Evolutionary conservation across 2,888 invertebrate species (phyloP), one percentile per base, ranked within the genome.

Genomic region (Cephus pygmeus): DNA sequence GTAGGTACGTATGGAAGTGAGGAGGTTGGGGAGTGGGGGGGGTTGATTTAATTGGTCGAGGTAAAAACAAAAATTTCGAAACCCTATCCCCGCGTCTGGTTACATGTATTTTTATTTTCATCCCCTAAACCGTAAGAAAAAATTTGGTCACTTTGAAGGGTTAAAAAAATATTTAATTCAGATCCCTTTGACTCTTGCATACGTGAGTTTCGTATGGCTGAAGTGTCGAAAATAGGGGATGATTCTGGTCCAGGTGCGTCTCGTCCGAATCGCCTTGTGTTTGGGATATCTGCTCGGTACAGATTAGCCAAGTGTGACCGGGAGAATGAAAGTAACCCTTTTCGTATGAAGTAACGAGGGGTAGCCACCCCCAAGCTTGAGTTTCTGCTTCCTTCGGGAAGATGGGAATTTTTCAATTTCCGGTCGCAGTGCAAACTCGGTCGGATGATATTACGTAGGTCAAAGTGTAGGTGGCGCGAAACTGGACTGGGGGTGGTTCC

Each of bases 341-440:
- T 56, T 23, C 23, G 23, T 23, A 23, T 23, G 9, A 9, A 23
- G 56, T 56, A 23, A 56, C 9, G 6, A 9, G 56, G 23, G 56
- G 6, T 15, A 15, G 40, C 40, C 15, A 40, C 40, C 40, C 40
- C 35, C 12, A 6, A 73, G 71, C 77, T 73, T 80, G 77, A 75
- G 69, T 75, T 79, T 69, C 75, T 75, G 35, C 34, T 75, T 81
- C 34, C 77, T 69, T 36, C 56, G 23, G 69, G 69, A 69, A 15
- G 71, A 56, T 69, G 35, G 73, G 76, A 74, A 75, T 76, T 75
- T 80, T 78, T 73, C 81, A 81, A 81, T 81, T 81, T 76, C 75
- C 79, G 68, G 79, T 78, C 77, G 69, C 75, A 73, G 56, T 23
- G 23, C 23, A 23, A 23, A 56, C 9, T 56, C 23, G 56, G 56